These are phyloP conservation scores for Decapterus maruadsi DNA, from an alignment of 2,797 vertebrate genomes.

Conservation along the genomic window DNA sequence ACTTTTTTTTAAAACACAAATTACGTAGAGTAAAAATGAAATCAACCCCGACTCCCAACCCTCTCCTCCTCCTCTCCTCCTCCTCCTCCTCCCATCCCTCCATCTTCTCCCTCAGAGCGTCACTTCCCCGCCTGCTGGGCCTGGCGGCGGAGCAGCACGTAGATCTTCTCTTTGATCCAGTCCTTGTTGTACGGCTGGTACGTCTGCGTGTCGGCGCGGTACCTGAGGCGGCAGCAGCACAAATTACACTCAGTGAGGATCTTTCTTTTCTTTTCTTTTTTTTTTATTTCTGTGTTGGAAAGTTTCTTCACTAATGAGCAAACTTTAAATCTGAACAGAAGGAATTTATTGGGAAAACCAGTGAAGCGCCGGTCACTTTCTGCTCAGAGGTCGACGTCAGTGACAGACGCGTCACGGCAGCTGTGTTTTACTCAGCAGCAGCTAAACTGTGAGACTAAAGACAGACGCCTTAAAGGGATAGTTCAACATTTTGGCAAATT, in stretches of 20 bases:
- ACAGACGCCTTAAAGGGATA: too few relatives aligned
- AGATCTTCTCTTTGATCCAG: conserved; percentile 99
- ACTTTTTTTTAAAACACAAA: conserved; percentile 23
- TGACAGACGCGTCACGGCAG: not conserved
- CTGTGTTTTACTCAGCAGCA: not conserved
- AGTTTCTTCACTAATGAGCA: not conserved
- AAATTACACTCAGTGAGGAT: not conserved
- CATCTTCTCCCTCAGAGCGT: conserved; percentile 26
- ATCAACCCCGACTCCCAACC: too few relatives aligned
- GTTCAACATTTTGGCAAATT: too few relatives aligned
- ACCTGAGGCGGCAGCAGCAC: conserved; percentile 79
- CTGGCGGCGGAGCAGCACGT: conserved; percentile 94
- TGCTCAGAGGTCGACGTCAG: not conserved
- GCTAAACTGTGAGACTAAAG: too few relatives aligned
- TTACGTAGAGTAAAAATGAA: conserved; percentile 38
- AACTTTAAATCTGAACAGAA: too few relatives aligned
- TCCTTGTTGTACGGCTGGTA: conserved; percentile 99
- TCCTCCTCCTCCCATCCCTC: not conserved
- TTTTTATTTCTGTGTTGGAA: not conserved
- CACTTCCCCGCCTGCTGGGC: conserved; percentile 96
- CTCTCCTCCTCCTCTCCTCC: not conserved
- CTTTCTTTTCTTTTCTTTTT: not conserved
- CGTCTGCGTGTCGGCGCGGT: conserved; percentile 96
- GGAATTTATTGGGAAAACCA: not conserved
- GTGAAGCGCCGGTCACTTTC: not conserved